Percentiles rank a stretch among this genome's conserved stretches.
Conservation (phyloP, 1,140 invertebrate genomes). For the Pseudomyrmex gracilis region DNA sequence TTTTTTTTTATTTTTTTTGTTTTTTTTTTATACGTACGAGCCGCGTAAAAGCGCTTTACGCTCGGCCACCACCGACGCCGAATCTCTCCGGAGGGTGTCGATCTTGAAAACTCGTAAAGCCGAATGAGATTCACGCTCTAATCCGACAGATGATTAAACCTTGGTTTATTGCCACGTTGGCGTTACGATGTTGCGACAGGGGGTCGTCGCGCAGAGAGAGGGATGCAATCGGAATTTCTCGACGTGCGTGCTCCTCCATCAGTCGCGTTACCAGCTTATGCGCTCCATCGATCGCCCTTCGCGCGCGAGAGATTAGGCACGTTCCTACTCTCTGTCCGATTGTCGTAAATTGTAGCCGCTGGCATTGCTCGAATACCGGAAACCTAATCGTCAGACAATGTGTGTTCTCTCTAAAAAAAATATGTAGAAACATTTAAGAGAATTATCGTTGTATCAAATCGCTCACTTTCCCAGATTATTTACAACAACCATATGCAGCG, state of each 20-base stretch:
- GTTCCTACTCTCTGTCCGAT: constrained; percentile 33
- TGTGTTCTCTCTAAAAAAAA: background rate
- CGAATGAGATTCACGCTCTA: constrained; percentile 84
- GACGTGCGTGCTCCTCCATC: constrained; percentile 35
- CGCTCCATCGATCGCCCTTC: constrained; percentile 45
- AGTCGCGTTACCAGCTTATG: constrained; percentile 43
- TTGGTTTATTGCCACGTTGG: constrained; percentile 74
- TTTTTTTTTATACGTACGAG: constrained; percentile 30
- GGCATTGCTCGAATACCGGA: constrained; percentile 3
- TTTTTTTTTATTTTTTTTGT: background rate
- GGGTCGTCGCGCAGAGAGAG: background rate
- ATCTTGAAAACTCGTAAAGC: constrained; percentile 85
- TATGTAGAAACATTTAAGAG: too few relatives aligned
- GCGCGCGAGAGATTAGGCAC: constrained; percentile 61
- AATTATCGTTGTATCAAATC: too few relatives aligned
- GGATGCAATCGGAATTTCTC: constrained; percentile 54
- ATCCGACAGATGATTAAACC: constrained; percentile 81
- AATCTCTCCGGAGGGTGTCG: constrained; percentile 60
- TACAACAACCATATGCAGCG: background rate
- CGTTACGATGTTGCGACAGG: constrained; percentile 65
- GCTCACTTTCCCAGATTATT: background rate
- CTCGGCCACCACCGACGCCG: constrained; percentile 35
- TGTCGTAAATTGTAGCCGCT: constrained; percentile 42
- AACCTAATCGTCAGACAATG: background rate
- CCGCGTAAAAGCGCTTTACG: constrained; percentile 55